These are phyloP conservation scores for Pachyrhynchus sulphureomaculatus DNA, from an alignment of 1,140 invertebrate genomes.

Conservation along the genomic window DNA sequence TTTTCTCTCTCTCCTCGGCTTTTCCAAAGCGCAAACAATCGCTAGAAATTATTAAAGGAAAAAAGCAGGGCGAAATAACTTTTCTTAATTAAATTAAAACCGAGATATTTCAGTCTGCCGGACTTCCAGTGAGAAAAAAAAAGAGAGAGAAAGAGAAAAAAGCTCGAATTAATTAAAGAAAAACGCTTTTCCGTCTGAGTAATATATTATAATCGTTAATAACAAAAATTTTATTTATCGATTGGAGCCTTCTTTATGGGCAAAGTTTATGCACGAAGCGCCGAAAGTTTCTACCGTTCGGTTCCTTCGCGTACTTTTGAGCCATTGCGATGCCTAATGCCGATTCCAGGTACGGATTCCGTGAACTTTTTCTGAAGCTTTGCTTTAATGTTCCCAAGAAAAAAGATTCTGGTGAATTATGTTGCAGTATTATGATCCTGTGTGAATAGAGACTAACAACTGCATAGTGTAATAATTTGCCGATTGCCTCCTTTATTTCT, in stretches of 20 bases:
- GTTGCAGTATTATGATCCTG: too few relatives aligned
- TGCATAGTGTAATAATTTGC: too few relatives aligned
- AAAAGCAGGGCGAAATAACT: constrained; percentile 34
- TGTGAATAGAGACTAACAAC: too few relatives aligned
- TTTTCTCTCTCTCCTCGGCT: too few relatives aligned
- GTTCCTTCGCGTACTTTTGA: too few relatives aligned
- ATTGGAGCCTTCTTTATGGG: constrained; percentile 37
- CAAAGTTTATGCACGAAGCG: constrained; percentile 25
- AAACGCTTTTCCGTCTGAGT: constrained; percentile 40
- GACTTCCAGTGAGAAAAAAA: too few relatives aligned
- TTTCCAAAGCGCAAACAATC: not conserved
- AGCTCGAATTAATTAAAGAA: constrained; percentile 47
- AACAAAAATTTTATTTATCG: constrained; percentile 48
- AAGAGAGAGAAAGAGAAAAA: not conserved
- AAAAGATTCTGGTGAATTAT: too few relatives aligned
- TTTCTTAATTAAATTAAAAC: constrained; percentile 46
- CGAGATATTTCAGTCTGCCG: constrained; percentile 29
- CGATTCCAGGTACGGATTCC: too few relatives aligned
- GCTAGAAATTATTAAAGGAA: constrained; percentile 3
- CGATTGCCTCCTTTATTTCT: too few relatives aligned
- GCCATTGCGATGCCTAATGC: too few relatives aligned
- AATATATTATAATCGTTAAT: constrained; percentile 50
- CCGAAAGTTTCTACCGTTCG: not conserved
- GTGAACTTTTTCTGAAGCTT: too few relatives aligned
- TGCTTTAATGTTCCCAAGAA: too few relatives aligned